Conservation (phyloP, 2,888 invertebrate genomes). For the Miltochrista miniata region DNA sequence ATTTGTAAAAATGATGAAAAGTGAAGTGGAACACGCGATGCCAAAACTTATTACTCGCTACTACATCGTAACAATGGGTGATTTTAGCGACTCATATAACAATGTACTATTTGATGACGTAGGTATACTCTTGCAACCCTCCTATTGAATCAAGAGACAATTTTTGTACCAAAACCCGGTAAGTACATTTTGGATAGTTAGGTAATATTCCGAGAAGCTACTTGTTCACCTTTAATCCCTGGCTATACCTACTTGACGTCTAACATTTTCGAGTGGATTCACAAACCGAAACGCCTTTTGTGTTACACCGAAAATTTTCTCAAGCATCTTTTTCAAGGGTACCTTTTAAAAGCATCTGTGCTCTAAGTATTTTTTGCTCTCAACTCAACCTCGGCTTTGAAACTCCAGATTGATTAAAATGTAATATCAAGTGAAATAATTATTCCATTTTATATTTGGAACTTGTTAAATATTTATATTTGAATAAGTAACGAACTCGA, state of each 20-base stretch:
- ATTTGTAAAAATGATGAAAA: too few relatives aligned
- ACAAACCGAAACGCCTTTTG: slow-evolving; percentile 44
- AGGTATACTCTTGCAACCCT: not conserved
- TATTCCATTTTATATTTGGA: slow-evolving; percentile 7
- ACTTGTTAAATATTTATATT: not conserved
- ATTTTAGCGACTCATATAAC: too few relatives aligned
- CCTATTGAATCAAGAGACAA: not conserved
- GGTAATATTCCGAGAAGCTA: slow-evolving; percentile 21
- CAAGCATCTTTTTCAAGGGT: slow-evolving; percentile 26
- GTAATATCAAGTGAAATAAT: slow-evolving; percentile 24
- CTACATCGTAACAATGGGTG: too few relatives aligned
- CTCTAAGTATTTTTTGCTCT: slow-evolving; percentile 21
- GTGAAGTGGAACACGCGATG: too few relatives aligned
- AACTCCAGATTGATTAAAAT: slow-evolving; percentile 24
- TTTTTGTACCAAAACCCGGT: slow-evolving; percentile 11
- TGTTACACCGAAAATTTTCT: slow-evolving; percentile 37
- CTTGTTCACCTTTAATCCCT: slow-evolving; percentile 32
- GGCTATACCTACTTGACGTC: slow-evolving; percentile 36
- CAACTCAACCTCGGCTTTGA: slow-evolving; percentile 13
- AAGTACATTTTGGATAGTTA: slow-evolving; percentile 15
- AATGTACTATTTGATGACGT: too few relatives aligned
- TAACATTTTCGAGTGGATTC: slow-evolving; percentile 34
- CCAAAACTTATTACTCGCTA: too few relatives aligned
- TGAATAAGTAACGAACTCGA: not conserved
- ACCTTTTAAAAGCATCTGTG: slow-evolving; percentile 33